Evolutionary conservation across 2,888 invertebrate genomes (phyloP).

Genomic region (Sminthurides aquaticus): DNA sequence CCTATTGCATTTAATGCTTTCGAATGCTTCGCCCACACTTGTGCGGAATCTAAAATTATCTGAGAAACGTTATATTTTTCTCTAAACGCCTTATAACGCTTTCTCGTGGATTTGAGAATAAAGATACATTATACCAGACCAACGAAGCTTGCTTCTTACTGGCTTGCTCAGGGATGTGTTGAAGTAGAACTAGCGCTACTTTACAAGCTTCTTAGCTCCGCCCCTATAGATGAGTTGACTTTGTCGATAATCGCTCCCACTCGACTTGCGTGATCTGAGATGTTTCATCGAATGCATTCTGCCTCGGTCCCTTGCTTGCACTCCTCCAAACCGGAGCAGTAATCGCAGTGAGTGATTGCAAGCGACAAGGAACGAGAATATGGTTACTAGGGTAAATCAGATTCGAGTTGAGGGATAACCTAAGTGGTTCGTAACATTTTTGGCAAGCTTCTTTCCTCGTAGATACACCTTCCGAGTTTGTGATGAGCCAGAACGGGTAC

Average conservation of each 20-base stretch:
- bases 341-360: slow-evolving; percentile 6
- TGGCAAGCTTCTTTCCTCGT: background rate
- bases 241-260: too few relatives aligned
- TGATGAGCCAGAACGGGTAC: slow-evolving; percentile 4
- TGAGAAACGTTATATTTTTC: slow-evolving; percentile 6
- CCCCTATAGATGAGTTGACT: too few relatives aligned
- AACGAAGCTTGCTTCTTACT: too few relatives aligned
- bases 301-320: background rate
- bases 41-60: slow-evolving; percentile 28
- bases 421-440: slow-evolving; percentile 3
- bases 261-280: too few relatives aligned
- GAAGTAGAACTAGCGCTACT: too few relatives aligned
- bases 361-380: background rate
- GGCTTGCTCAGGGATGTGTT: too few relatives aligned
- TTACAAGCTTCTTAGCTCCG: too few relatives aligned
- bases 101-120: too few relatives aligned
- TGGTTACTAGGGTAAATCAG: background rate
- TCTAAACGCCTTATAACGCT: too few relatives aligned
- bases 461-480: background rate
- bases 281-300: background rate
- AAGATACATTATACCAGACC: too few relatives aligned
- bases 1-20: slow-evolving; percentile 1
- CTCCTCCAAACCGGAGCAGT: background rate
- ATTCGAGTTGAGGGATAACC: background rate
- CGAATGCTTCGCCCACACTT: slow-evolving; percentile 23